Conservation (phyloP, 2,888 invertebrate genomes). For the Napeogenes inachia region DNA sequence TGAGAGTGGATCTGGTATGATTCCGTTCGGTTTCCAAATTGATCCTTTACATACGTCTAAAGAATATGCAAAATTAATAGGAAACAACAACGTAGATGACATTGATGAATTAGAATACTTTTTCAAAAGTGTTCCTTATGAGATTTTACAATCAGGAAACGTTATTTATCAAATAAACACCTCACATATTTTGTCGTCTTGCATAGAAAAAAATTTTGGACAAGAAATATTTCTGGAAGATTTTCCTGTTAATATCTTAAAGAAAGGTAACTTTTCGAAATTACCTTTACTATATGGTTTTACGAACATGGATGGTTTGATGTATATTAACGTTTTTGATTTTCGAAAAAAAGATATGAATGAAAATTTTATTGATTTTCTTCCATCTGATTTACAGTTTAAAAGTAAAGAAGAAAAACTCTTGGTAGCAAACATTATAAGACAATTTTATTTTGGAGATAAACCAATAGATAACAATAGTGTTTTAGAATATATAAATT, state of each 20-base stretch:
- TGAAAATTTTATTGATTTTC: constrained; percentile 45
- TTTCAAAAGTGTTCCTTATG: constrained; percentile 38
- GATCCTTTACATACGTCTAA: constrained; percentile 34
- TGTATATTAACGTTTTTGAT: constrained; percentile 37
- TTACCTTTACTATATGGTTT: constrained; percentile 45
- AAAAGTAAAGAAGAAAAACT: constrained; percentile 38
- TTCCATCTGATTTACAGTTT: constrained; percentile 49
- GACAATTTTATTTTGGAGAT: constrained; percentile 37
- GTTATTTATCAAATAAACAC: constrained; percentile 28
- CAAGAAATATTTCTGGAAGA: constrained; percentile 39
- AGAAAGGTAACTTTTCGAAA: constrained; percentile 33
- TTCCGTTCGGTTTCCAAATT: constrained; percentile 28
- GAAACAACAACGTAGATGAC: constrained; percentile 30
- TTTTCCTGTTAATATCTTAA: constrained; percentile 42
- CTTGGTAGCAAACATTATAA: constrained; percentile 31
- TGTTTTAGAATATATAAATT: constrained; percentile 44
- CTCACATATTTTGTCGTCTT: constrained; percentile 34
- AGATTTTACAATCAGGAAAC: constrained; percentile 37
- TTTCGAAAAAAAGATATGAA: constrained; percentile 44
- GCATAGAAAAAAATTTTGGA: constrained; percentile 34
- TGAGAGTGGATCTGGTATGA: constrained; percentile 33
- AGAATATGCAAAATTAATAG: constrained; percentile 30
- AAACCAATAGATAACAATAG: constrained; percentile 35
- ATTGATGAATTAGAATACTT: constrained; percentile 38
- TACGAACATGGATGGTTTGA: constrained; percentile 41